Base-by-base conservation (phyloP, 1,140 invertebrate species). In the Aphis craccivora region DNA sequence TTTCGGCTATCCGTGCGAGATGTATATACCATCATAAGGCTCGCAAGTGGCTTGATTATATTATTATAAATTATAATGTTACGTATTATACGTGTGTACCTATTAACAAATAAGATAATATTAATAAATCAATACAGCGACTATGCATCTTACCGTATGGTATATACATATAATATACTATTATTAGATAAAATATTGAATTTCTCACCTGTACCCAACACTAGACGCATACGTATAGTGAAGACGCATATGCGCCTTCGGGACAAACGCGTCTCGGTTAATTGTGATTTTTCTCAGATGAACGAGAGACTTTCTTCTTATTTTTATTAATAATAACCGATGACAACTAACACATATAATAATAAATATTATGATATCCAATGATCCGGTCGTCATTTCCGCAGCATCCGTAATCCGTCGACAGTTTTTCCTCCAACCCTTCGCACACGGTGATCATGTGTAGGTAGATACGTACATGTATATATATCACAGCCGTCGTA, bases 281-380 rank as follows among this genome's bases (percentile, higher is more conserved):
- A 86, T 86, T 86, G 83, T 86, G 22, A 25, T 86, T 86, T 86
- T 86, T 86, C 83, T 86, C 83, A 43, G 83, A 86, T 40, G 83
- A 43, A 76, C 18, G n/a, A 76, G 60, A 67, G n/a, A n/a, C 60
- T 76, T 76, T 76, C 60, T n/a, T 76, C 60, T 51, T 11, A 3
- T 11, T 76, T n/a, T 60, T 60, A 8, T 67, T 60, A 60, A 76
- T 30, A 60, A 76, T 76, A 76, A 20, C 23, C 25, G 20, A 83
- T 23, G 81, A 40, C 81, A 40, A 83, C 81, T 40, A 40, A 40
- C 37, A 40, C 37, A 40, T 40, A 40, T 40, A 40, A 40, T 40
- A 40, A 40, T 40, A 45, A 45, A 45, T 45, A 43, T 22, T 23
- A 40, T 83, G 9, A 83, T 83, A 23, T 40, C 37, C 37, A 23